These are phyloP conservation scores for Trachymyrmex septentrionalis DNA, from an alignment of 1,140 invertebrate genomes.

Conservation along the genomic window DNA sequence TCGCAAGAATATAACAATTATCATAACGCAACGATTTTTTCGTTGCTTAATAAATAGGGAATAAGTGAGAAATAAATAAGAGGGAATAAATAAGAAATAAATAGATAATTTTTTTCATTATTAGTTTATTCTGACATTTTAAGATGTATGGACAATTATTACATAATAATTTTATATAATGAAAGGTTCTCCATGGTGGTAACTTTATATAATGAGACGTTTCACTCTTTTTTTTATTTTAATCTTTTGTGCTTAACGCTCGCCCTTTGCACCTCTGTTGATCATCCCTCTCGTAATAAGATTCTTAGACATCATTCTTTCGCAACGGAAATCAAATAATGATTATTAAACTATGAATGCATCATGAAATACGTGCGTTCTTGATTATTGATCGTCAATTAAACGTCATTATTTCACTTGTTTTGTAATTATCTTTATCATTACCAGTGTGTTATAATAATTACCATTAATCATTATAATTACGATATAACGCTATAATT, in stretches of 20 bases:
- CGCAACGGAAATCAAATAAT: slow-evolving; percentile 75
- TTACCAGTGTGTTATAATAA: slow-evolving; percentile 84
- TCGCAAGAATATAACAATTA: not conserved
- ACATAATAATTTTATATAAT: slow-evolving; percentile 86
- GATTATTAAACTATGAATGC: slow-evolving; percentile 83
- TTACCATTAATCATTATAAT: slow-evolving; percentile 86
- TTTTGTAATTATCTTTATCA: slow-evolving; percentile 78
- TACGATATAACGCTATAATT: slow-evolving; percentile 86
- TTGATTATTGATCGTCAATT: slow-evolving; percentile 83
- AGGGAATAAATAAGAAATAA: not conserved
- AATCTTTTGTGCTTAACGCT: slow-evolving; percentile 69
- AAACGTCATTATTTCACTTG: slow-evolving; percentile 79
- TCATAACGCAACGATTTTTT: not conserved
- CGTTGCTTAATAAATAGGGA: not conserved
- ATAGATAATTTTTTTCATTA: slow-evolving; percentile 75
- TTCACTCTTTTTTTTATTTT: slow-evolving; percentile 72
- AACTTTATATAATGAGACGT: slow-evolving; percentile 81
- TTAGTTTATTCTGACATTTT: slow-evolving; percentile 86
- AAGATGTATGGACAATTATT: slow-evolving; percentile 87
- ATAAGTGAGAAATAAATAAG: not conserved
- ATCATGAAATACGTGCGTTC: slow-evolving; percentile 84
- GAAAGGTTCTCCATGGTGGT: slow-evolving; percentile 83
- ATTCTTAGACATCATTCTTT: slow-evolving; percentile 75
- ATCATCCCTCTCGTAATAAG: slow-evolving; percentile 57
- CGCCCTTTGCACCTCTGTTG: slow-evolving; percentile 61